These are phyloP conservation scores for Clarias fuscus DNA, from an alignment of 2,797 vertebrate species.

Conservation along the genomic window DNA sequence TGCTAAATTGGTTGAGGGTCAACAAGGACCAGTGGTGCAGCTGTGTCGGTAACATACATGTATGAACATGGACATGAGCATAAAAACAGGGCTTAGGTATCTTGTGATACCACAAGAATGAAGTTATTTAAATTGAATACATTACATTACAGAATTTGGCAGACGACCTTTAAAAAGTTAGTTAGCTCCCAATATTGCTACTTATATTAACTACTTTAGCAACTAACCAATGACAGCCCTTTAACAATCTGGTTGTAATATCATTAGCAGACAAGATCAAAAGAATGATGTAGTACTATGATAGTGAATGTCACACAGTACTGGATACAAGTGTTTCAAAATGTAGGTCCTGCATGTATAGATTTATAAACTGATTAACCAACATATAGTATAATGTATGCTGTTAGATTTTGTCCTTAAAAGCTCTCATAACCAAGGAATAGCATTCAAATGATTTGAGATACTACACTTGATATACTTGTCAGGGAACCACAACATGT, in stretches of 20 bases:
- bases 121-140: neutral
- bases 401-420: neutral
- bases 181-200: neutral
- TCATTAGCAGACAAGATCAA: neutral
- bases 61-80: neutral
- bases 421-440: neutral
- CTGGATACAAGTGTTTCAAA: neutral
- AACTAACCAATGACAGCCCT: neutral
- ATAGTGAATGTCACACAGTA: neutral
- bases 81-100: neutral
- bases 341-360: no score
- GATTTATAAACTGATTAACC: neutral
- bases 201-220: neutral
- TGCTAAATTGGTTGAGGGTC: constrained; percentile 9
- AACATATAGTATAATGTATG: neutral
- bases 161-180: neutral
- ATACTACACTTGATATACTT: constrained; percentile 3
- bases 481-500: constrained; percentile 11
- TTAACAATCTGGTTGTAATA: neutral
- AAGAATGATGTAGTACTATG: neutral
- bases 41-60: neutral
- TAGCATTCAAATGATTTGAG: neutral
- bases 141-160: neutral
- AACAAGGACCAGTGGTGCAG: neutral
- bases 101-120: neutral